Base-by-base conservation (phyloP, 2,888 invertebrate species). In the Lithophane socia region DNA sequence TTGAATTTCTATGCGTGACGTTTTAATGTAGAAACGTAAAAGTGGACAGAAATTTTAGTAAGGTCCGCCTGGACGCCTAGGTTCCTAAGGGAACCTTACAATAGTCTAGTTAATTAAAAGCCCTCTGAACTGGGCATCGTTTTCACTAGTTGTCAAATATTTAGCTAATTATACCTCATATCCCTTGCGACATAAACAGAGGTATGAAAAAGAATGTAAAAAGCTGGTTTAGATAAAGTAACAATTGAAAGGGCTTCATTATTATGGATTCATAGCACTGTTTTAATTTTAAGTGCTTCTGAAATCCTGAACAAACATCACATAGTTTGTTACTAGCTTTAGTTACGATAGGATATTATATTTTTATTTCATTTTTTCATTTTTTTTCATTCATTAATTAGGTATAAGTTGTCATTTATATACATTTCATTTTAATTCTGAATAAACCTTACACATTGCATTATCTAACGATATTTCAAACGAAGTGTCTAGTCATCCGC, bases 1-100 rank as follows among this genome's bases (percentile, higher is more conserved):
- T 56, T 24, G 61, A 61, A 66, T 54, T 82, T 61, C 24, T 16
- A 52, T 49, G 16, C 42, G n/a, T 52, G 63, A 67, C 63, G 18
- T 63, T n/a, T n/a, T n/a, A n/a, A n/a, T n/a, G n/a, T 61, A 24
- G 13, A 2, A 16, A 10, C 29, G 18, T 56, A 9, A 24, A 54
- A 60, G 21, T 47, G 21, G 10, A 77, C 44, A 61, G 8, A 61
- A 73, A 24, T n/a, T 7, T 47, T 37, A 67, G 24, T 13, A 44
- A 56, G 13, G 24, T 71, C 24, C 21, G 69, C 75, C 82, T 75
- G 75, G 66, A 67, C 54, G 12, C 13, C 21, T 56, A 29, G 8
- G 21, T 65, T n/a, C 75, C 72, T 63, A 4, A 58, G 82, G 44
- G 72, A 75, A 1, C 56, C 63, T 56, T 42, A 75, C 47, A 54